These are phyloP conservation scores for Hormiphora californensis DNA, from an alignment of 37 sponge, comb jelly and placozoan species.

Conservation along the genomic window DNA sequence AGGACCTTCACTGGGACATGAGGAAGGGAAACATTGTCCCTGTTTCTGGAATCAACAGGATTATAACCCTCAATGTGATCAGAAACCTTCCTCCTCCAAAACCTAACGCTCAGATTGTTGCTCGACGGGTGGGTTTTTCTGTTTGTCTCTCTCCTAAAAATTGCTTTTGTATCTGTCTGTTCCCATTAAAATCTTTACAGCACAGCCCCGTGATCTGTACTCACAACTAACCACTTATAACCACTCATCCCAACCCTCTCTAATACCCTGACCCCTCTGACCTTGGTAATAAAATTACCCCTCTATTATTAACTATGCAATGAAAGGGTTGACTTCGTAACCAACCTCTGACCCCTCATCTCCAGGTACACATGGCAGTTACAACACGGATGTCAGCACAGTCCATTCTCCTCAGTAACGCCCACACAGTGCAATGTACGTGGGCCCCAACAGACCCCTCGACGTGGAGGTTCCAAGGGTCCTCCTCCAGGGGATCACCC, in stretches of 20 bases:
- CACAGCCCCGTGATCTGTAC: too few species aligned
- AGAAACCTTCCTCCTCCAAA: constrained; percentile 38
- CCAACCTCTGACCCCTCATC: neutral
- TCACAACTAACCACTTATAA: too few species aligned
- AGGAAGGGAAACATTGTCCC: neutral
- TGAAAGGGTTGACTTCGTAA: neutral
- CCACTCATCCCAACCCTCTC: too few species aligned
- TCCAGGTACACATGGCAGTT: constrained; percentile 19
- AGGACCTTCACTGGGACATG: constrained; percentile 35
- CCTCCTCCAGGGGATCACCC: too few species aligned
- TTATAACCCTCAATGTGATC: neutral
- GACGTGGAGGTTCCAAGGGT: neutral
- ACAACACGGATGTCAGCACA: neutral
- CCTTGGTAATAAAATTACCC: neutral
- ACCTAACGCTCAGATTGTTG: constrained; percentile 23
- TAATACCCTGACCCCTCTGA: neutral
- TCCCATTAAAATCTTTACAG: too few species aligned
- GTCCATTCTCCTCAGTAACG: neutral
- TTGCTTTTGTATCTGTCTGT: too few species aligned
- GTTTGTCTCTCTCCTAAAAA: neutral
- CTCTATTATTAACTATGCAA: neutral
- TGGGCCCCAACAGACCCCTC: constrained; percentile 11
- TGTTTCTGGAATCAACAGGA: constrained; percentile 35
- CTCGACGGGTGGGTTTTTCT: neutral
- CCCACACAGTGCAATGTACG: constrained; percentile 15